These are phyloP conservation scores for Eupelmus urozonus DNA, from an alignment of 2,888 invertebrate genomes.

Conservation along the genomic window DNA sequence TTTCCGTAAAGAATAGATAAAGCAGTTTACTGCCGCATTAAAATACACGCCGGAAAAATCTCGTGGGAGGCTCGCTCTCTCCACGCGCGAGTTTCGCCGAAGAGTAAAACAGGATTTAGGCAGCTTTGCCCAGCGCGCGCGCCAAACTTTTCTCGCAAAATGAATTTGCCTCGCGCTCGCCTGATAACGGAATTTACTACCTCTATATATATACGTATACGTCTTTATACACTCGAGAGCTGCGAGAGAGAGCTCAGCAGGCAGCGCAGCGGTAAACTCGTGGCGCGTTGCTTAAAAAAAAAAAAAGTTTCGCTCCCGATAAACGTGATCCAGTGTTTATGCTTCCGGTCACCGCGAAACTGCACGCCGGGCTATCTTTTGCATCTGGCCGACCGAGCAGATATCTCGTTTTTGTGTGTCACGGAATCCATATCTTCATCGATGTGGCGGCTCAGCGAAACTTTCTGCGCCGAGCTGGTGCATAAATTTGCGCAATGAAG, in stretches of 20 bases:
- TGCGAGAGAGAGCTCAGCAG: not conserved
- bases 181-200: slow-evolving; percentile 45
- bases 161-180: slow-evolving; percentile 26
- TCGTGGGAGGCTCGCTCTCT: too few species aligned
- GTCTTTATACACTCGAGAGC: slow-evolving; percentile 3
- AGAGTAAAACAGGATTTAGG: slow-evolving; percentile 47
- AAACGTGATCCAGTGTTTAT: slow-evolving; percentile 54
- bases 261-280: not conserved
- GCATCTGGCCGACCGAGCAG: slow-evolving; percentile 6
- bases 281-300: not conserved
- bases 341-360: slow-evolving; percentile 54
- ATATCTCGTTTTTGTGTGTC: slow-evolving; percentile 48
- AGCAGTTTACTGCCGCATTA: slow-evolving; percentile 24
- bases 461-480: slow-evolving; percentile 21
- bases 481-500: slow-evolving; percentile 51
- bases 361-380: slow-evolving; percentile 50
- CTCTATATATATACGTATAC: not conserved
- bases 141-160: slow-evolving; percentile 35
- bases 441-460: slow-evolving; percentile 24
- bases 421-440: slow-evolving; percentile 55
- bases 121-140: slow-evolving; percentile 10
- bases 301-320: slow-evolving; percentile 48
- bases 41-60: slow-evolving; percentile 35
- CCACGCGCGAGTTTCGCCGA: slow-evolving; percentile 7
- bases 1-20: too few species aligned